Percentiles rank a stretch among this genome's conserved stretches.
These are phyloP conservation scores for Drosophila fulvimacula DNA, from an alignment of 2,888 invertebrate species.

Conservation along the genomic window DNA sequence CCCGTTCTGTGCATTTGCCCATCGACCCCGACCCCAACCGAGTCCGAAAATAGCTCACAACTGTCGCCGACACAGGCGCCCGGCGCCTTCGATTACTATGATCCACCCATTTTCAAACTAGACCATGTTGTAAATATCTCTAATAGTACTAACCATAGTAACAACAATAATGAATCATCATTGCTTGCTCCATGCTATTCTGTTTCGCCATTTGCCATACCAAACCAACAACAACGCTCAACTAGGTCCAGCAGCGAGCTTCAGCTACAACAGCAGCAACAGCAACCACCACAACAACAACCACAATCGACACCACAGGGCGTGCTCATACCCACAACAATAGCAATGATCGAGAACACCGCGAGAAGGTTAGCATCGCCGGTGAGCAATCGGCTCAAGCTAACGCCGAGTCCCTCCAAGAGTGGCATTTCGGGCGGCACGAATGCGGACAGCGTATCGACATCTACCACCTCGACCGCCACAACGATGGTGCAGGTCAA, in stretches of 20 bases:
- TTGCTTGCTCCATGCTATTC: conserved; percentile 85
- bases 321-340: conserved; percentile 66
- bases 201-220: conserved; percentile 78
- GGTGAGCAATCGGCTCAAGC: conserved; percentile 85
- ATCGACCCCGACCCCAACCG: conserved; percentile 83
- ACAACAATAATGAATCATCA: conserved; percentile 84
- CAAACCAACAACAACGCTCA: conserved; percentile 74
- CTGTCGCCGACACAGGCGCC: conserved; percentile 34
- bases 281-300: conserved; percentile 71
- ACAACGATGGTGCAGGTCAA: conserved; percentile 82
- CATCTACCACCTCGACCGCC: conserved; percentile 85
- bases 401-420: conserved; percentile 87
- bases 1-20: conserved; percentile 81
- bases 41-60: conserved; percentile 72
- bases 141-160: conserved; percentile 79
- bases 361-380: conserved; percentile 74
- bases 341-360: conserved; percentile 53
- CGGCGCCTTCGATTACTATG: conserved; percentile 31
- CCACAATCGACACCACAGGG: conserved; percentile 74
- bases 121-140: conserved; percentile 74
- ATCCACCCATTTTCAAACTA: conserved; percentile 54
- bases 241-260: conserved; percentile 82
- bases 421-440: conserved; percentile 63
- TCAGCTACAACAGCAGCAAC: conserved; percentile 71
- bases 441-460: conserved; percentile 78